Base-by-base conservation (phyloP, 1,140 invertebrate species). In the Potamilus streckersoni region DNA sequence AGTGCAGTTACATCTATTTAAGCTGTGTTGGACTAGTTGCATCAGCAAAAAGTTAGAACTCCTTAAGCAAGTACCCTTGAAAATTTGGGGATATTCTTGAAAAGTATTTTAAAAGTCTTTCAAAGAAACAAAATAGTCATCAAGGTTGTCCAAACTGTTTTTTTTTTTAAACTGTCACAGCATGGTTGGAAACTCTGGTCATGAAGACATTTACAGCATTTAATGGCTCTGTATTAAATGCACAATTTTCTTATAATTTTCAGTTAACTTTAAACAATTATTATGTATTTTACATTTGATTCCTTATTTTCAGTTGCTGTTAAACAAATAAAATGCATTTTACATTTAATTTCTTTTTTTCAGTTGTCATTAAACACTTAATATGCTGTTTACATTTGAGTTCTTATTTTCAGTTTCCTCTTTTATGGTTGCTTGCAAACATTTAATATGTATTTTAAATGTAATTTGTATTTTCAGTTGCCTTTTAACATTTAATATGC, bases 401-500 rank as follows among this genome's bases (percentile, higher is more conserved):
- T 61, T 5, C 16, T 17, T 20, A 19, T 61, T 61, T 61, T 17
- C 17, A 61, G 17, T 20, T 2, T 61, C 20, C 20, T 19, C 60
- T 4, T 61, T 2, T 61, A 0, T 3, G 4, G 60, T 61, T 61
- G 20, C 4, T 3, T 19, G 17, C 60, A 17, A 61, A 19, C 20
- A 61, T 60, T 71, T 71, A 56, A 16, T 60, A 27, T 59, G 58
- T 60, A 56, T 60, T 71, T 55, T 69, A n/a, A 19, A 55, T 69
- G 14, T 12, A 31, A 49, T 49, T 69, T 69, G 5, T 57, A 14
- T 17, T 69, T 16, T 17, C 20, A 23, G 31, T 27, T 49, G 23
- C 20, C 12, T 23, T 5, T 49, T 15, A 49, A 55, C 55, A 17
- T 55, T 17, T 69, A 19, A 31, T 23, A 12, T 13, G 49, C 15